Evolutionary conservation across 1,140 invertebrate species (phyloP), one percentile per base, ranked within the genome.

Genomic region (Euura lappo): DNA sequence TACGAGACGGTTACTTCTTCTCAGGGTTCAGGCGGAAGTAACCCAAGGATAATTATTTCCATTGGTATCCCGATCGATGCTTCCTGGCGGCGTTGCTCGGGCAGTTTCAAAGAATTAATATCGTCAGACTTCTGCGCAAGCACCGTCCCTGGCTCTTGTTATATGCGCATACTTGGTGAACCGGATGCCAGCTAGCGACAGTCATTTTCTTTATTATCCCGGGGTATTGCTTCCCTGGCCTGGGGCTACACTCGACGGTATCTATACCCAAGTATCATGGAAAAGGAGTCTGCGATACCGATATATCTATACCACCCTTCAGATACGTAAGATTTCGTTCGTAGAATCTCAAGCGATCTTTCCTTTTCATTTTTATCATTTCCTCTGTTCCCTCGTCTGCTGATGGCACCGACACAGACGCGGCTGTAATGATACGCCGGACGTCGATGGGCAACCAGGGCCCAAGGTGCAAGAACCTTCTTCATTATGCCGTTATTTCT

Each of bases 191-290:
- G 51, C 51, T 60, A 60, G 51, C 28, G 28, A 60, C 51, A 60
- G 51, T 60, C 51, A 60, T 60, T 60, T 60, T 60, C 51, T 60
- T 60, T 60, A 60, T 60, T 60, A 60, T 60, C 51, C 51, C 13
- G 51, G 13, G 6, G 51, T 60, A 60, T 60, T 11, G 51, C 51
- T n/a, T 60, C 51, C 28, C 28, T 28, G 28, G 28, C 28, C 28
- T 28, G 2, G 8, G 51, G 51, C 51, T 8, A n/a, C 13, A 11
- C 51, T n/a, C 51, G 51, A 8, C 3, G 51, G 8, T 60, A n/a
- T 28, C 28, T 28, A 28, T 28, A 28, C 28, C 28, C 28, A 28
- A 28, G 10, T 60, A 60, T 60, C 13, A 60, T 60, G 51, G 13
- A 60, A 60, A 60, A 60, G 5, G n/a, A 60, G 8, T 60, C 51